Conservation (phyloP, 2,888 invertebrate species). For the Allolobophora icterica region DNA sequence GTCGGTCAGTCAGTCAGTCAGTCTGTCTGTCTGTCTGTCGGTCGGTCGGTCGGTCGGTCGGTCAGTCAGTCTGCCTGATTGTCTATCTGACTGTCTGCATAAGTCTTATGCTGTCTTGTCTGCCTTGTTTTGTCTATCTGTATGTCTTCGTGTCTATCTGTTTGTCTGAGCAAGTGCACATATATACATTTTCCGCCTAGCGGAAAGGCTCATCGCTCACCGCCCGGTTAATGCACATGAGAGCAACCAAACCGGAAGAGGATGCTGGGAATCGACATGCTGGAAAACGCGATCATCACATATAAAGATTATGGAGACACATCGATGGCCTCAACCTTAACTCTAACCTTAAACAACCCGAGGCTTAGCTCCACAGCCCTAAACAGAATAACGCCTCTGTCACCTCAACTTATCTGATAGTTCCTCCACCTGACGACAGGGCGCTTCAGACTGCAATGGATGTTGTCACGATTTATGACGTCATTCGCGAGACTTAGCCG, state of each 20-base stretch:
- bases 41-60: too few species aligned
- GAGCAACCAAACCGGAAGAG: not conserved
- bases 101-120: too few species aligned
- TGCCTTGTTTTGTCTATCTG: not conserved
- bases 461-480: not conserved
- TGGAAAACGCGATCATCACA: not conserved
- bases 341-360: not conserved
- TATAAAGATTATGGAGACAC: not conserved
- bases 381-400: not conserved
- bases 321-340: not conserved
- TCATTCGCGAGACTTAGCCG: not conserved
- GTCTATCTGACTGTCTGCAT: too few species aligned
- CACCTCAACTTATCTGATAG: not conserved
- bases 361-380: too few species aligned
- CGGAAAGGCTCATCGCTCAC: not conserved
- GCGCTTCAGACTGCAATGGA: not conserved
- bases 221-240: not conserved
- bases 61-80: too few species aligned
- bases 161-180: not conserved
- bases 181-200: not conserved
- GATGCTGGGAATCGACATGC: not conserved
- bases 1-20: too few species aligned
- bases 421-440: not conserved
- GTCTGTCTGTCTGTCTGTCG: too few species aligned
- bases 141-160: not conserved